A percentile compares a stretch with the other conserved stretches of the same genome.
Evolutionary conservation across 2,113 vertebrate species (phyloP).

Genomic region (Zapus hudsonius): DNA sequence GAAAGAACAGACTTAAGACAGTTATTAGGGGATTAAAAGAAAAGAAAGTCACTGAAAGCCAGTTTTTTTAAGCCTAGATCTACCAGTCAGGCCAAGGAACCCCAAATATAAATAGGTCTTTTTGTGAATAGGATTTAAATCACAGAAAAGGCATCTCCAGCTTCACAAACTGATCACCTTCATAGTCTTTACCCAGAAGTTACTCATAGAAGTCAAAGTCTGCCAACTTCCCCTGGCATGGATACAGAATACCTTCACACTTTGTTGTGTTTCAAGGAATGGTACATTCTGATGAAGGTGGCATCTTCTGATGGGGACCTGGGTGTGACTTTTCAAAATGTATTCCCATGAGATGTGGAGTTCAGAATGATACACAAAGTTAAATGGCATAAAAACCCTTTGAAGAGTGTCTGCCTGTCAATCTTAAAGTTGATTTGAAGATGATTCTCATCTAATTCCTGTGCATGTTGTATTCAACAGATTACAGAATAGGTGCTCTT

Average conservation of each 20-base stretch:
- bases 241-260: neutral
- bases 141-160: neutral
- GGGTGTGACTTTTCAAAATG: conserved; percentile 7
- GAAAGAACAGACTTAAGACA: neutral
- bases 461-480: neutral
- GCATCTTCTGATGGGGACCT: neutral
- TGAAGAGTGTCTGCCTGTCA: neutral
- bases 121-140: neutral
- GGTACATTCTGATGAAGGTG: neutral
- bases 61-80: neutral
- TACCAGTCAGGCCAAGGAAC: neutral
- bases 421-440: neutral
- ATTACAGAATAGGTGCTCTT: neutral
- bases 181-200: neutral
- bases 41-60: neutral
- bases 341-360: neutral
- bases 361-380: neutral
- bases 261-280: neutral
- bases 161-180: neutral
- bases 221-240: neutral
- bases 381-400: neutral
- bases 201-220: neutral
- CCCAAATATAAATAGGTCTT: neutral
- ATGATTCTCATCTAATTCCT: neutral
- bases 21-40: neutral